Conservation (phyloP, 1,140 invertebrate species). For the Linepithema humile region DNA sequence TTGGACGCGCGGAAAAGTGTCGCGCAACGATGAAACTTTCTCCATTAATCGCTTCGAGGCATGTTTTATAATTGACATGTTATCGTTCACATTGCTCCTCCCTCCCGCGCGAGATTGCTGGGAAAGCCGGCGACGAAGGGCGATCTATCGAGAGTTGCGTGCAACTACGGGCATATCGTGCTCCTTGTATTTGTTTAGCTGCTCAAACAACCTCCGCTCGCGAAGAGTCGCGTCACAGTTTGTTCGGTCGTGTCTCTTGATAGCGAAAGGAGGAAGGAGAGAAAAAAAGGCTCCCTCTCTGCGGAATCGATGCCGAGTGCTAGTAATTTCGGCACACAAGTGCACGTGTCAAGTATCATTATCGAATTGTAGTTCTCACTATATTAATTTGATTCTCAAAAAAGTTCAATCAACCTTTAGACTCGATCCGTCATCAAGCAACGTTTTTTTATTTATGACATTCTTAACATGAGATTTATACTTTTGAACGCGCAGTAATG, state of each 20-base stretch:
- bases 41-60: too few relatives aligned
- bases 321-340: background rate
- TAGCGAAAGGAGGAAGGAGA: too few relatives aligned
- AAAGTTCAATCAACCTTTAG: background rate
- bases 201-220: conserved; percentile 41
- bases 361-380: background rate
- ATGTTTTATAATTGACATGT: too few relatives aligned
- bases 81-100: too few relatives aligned
- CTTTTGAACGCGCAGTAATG: background rate
- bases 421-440: background rate
- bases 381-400: background rate
- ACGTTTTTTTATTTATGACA: background rate
- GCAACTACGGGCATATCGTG: background rate
- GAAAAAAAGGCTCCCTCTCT: background rate
- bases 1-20: background rate
- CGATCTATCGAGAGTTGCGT: background rate
- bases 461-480: background rate
- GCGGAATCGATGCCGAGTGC: background rate
- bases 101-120: too few relatives aligned
- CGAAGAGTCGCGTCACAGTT: background rate
- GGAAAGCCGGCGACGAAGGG: too few relatives aligned
- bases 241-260: background rate
- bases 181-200: conserved; percentile 50
- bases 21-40: too few relatives aligned
- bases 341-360: background rate